phyloP scores from a whole-genome alignment of 2,113 vertebrate species.

The Callopanchax toddi region DNA sequence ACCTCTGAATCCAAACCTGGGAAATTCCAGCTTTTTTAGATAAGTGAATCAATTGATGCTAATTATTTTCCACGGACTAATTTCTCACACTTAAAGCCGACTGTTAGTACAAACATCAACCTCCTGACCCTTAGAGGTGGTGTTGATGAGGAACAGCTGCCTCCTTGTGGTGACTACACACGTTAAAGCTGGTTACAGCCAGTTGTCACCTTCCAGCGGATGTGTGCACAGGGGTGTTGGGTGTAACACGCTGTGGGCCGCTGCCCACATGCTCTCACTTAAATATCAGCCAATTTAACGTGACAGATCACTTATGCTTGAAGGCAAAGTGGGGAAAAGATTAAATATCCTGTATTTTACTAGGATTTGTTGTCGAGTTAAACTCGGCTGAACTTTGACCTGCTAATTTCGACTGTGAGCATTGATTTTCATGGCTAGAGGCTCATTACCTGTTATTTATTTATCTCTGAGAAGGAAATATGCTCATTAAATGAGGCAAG shows the following conservation, averaged over 20 bases:
- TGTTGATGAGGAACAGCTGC: conserved; percentile 40
- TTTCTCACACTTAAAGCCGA: too few relatives aligned
- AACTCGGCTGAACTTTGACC: conserved; percentile 12
- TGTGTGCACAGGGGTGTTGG: conserved; percentile 12
- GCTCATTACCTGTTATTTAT: neutral
- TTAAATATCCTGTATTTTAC: conserved; percentile 8
- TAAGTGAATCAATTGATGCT: neutral
- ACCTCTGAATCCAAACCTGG: neutral
- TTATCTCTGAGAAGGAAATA: neutral
- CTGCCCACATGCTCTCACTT: conserved; percentile 25
- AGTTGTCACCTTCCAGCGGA: conserved; percentile 24
- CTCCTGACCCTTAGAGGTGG: conserved; percentile 18
- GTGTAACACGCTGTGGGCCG: conserved; percentile 31
- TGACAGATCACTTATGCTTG: conserved; percentile 36
- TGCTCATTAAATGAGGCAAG: neutral
- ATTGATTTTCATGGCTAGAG: neutral
- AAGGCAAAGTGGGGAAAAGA: neutral
- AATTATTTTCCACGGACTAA: too few relatives aligned
- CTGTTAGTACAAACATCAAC: neutral
- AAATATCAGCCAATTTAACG: conserved; percentile 46
- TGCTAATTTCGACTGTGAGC: neutral
- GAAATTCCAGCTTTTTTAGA: neutral
- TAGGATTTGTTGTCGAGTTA: neutral
- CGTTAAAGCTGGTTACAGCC: conserved; percentile 13
- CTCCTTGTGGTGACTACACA: neutral